Base-by-base conservation (phyloP, 2,113 vertebrate genomes). In the Perca fluviatilis region DNA sequence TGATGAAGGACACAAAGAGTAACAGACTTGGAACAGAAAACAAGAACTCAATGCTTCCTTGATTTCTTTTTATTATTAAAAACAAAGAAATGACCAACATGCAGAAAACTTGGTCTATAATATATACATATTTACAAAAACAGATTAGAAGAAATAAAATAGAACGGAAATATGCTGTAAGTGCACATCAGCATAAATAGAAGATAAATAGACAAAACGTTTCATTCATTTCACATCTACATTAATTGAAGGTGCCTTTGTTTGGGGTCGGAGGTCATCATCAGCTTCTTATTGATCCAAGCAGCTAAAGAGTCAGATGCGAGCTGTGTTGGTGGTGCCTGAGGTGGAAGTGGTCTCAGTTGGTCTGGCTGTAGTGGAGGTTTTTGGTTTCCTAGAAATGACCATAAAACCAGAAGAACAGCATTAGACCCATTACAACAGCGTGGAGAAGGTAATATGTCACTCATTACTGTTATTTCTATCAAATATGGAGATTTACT, bases 101-200 rank as follows among this genome's bases (percentile, higher is more conserved):
- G 0, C 5, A 57, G 5, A 57, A 30, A 30, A 50, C 23, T 61
- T 83, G 51, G n/a, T 58, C 40, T 14, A 46, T 6, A 46, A 36
- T 27, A 67, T 6, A 53, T 5, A 56, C 2, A 63, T 19, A 46
- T 71, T 64, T 58, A 65, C 6, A 65, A 62, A 65, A 51, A 79
- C 36, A 68, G 8, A 18, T 9, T 2, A 21, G 5, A 33, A 3
- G 6, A 53, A 23, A 30, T 14, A 11, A n/a, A 33, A 40, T 2
- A 43, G 6, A 56, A 60, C 21, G 3, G 14, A 61, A 2, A 56
- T 27, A 21, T 15, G 36, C 14, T 57, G 51, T 18, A 63, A 8
- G 25, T 54, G 18, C 40, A 74, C 9, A 51, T 16, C 6, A 74
- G 65, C 16, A 86, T 74, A 79, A 79, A 86, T 66, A 85, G 6